A percentile compares a stretch with the other conserved stretches of the same genome.
Evolutionary conservation across 2,888 invertebrate genomes (phyloP).

Genomic region (Mythimna pallens): DNA sequence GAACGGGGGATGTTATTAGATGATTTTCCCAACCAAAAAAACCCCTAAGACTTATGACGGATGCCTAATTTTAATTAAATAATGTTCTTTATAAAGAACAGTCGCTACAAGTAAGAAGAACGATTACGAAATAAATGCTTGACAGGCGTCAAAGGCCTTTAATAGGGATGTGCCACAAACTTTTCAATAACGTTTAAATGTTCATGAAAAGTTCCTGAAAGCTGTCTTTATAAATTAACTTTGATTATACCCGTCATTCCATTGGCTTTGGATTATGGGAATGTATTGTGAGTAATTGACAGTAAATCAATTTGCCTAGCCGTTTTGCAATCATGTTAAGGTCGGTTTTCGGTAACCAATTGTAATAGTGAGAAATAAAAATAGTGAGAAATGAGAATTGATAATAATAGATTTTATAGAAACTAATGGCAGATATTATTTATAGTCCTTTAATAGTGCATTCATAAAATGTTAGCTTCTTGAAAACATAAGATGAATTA

Average conservation of each 20-base stretch:
- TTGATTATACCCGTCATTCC: slow-evolving; percentile 8
- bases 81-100: background rate
- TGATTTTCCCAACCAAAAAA: too few species aligned
- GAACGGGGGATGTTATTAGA: too few species aligned
- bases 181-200: slow-evolving; percentile 48
- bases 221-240: slow-evolving; percentile 24
- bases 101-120: slow-evolving; percentile 8
- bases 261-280: background rate
- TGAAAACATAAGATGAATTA: too few species aligned
- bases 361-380: too few species aligned
- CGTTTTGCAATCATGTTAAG: too few species aligned
- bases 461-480: too few species aligned
- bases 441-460: too few species aligned
- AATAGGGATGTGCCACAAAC: slow-evolving; percentile 33
- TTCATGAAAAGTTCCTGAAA: slow-evolving; percentile 24
- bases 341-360: too few species aligned
- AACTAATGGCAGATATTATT: too few species aligned
- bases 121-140: slow-evolving; percentile 14
- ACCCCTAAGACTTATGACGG: too few species aligned
- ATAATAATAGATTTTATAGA: too few species aligned
- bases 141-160: slow-evolving; percentile 30
- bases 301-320: background rate
- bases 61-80: background rate
- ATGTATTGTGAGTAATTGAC: background rate
- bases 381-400: too few species aligned